Evolutionary conservation across 1,140 invertebrate genomes (phyloP), one percentile per base, ranked within the genome.

Genomic region (Zaprionus africanus): DNA sequence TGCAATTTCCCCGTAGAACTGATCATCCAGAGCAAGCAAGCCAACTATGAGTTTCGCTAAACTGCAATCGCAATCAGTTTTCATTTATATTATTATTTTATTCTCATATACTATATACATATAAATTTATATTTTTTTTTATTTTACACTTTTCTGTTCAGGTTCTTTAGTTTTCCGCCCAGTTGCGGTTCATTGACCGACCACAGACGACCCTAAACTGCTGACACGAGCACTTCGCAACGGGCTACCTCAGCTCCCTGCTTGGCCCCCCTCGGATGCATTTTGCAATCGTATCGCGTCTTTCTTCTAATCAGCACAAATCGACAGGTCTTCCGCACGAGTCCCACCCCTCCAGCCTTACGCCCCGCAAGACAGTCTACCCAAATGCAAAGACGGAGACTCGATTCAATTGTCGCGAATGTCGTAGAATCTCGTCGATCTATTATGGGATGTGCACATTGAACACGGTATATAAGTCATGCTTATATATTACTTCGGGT

Each of bases 241-340:
- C 66, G 15, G 5, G 58, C 59, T 38, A 26, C 12, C 26, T 24
- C 66, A 38, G 60, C 62, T 53, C 54, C 54, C 46, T n/a, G 58
- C 22, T 13, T 2, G 51, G 53, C 49, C 51, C 19, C n/a, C 9
- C 28, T 34, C 53, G 41, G 49, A 54, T 84, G 59, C 54, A 58
- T 84, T 79, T 81, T 90, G 84, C 84, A 84, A 87, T 84, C 53
- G 68, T 67, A 63, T 53, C 77, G 56, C 62, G 74, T 81, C 66
- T 84, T 82, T 60, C 54, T 54, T 79, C 72, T 90, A 84, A 88
- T 88, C 84, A 90, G 81, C 84, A 70, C 53, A 83, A 80, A 73
- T 68, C 60, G 41, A 46, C 71, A 66, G 69, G 31, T 79, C 60
- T 75, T 38, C 34, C n/a, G 57, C n/a, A 31, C 41, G n/a, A 6